A percentile compares a stretch with the other conserved stretches of the same genome.
These are phyloP conservation scores for Taenaris catops DNA, from an alignment of 2,888 invertebrate genomes.

Conservation along the genomic window DNA sequence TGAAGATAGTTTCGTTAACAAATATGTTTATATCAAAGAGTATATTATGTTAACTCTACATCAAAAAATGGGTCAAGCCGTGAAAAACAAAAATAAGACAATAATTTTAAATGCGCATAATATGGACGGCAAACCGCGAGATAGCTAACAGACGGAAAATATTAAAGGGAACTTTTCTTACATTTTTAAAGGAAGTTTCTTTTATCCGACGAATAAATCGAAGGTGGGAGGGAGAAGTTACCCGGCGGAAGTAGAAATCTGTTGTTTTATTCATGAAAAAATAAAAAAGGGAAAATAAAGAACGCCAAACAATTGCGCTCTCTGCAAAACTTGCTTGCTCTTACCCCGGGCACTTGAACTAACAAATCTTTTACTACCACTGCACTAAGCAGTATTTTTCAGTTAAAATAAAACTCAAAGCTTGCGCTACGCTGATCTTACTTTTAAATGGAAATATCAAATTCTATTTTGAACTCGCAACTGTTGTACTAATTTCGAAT, in stretches of 20 bases:
- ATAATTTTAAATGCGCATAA: constrained; percentile 67
- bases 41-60: no score
- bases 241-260: constrained; percentile 69
- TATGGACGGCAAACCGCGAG: constrained; percentile 53
- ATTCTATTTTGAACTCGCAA: constrained; percentile 5
- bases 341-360: constrained; percentile 31
- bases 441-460: constrained; percentile 1
- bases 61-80: constrained; percentile 22
- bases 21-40: no score
- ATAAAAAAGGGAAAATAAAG: constrained; percentile 60
- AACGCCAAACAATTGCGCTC: constrained; percentile 44
- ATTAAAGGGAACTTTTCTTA: constrained; percentile 73
- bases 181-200: constrained; percentile 75
- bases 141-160: constrained; percentile 72
- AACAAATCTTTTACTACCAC: constrained; percentile 32
- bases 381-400: constrained; percentile 7
- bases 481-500: constrained; percentile 12
- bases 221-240: constrained; percentile 74
- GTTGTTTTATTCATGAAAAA: constrained; percentile 80
- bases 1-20: no score
- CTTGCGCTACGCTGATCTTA: no score
- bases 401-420: constrained; percentile 2
- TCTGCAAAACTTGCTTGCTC: constrained; percentile 33
- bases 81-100: constrained; percentile 41
- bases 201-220: constrained; percentile 77